Percentiles rank a stretch among this genome's conserved stretches.
These are phyloP conservation scores for Hyposmocoma kahamanoa DNA, from an alignment of 1,140 invertebrate species.

Conservation along the genomic window DNA sequence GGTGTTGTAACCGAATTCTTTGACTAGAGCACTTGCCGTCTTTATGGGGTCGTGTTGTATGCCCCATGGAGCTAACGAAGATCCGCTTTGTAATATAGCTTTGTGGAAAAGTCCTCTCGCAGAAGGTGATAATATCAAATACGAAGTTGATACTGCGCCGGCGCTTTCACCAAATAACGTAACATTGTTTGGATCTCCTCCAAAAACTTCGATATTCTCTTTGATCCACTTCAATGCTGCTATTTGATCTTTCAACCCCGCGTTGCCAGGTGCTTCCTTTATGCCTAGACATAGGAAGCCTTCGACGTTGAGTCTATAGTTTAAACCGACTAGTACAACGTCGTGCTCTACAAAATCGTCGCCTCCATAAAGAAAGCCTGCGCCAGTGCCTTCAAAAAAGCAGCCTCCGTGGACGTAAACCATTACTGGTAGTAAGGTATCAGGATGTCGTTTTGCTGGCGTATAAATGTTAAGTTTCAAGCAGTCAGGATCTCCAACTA, in stretches of 20 bases:
- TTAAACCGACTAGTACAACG: slow-evolving; percentile 80
- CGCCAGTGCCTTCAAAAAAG: slow-evolving; percentile 74
- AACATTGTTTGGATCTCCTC: slow-evolving; percentile 63
- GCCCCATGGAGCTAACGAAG: slow-evolving; percentile 78
- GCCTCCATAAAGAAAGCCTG: slow-evolving; percentile 72
- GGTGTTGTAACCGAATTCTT: slow-evolving; percentile 49
- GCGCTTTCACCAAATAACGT: slow-evolving; percentile 69
- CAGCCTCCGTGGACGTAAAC: slow-evolving; percentile 80
- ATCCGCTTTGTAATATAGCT: slow-evolving; percentile 80
- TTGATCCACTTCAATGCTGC: slow-evolving; percentile 75
- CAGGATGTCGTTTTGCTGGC: slow-evolving; percentile 53
- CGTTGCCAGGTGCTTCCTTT: slow-evolving; percentile 75
- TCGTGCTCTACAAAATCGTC: slow-evolving; percentile 78
- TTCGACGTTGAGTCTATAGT: slow-evolving; percentile 79
- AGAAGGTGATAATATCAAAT: slow-evolving; percentile 50
- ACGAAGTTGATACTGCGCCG: slow-evolving; percentile 59
- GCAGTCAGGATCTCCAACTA: slow-evolving; percentile 82
- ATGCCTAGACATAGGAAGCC: slow-evolving; percentile 79
- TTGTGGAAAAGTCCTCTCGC: slow-evolving; percentile 55
- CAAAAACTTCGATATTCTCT: slow-evolving; percentile 71
- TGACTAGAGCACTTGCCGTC: slow-evolving; percentile 48
- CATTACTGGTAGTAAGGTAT: slow-evolving; percentile 72
- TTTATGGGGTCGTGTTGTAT: slow-evolving; percentile 54
- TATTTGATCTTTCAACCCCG: slow-evolving; percentile 76
- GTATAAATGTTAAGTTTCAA: slow-evolving; percentile 88